Evolutionary conservation across 2,888 invertebrate species (phyloP).

Genomic region (Tortrix viridana): DNA sequence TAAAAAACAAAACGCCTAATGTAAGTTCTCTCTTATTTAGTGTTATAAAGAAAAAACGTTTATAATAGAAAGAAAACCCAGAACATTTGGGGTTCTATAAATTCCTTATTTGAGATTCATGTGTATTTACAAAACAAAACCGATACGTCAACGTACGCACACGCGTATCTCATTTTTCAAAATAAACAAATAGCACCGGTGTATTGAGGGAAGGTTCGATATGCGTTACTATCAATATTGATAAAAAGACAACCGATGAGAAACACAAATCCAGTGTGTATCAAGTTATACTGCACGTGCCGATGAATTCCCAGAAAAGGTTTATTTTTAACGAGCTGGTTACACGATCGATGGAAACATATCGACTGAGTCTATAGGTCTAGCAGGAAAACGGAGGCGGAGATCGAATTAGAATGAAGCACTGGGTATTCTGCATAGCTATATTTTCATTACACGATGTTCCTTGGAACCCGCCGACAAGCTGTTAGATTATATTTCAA

Average conservation of each 20-base stretch:
- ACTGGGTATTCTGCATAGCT: background rate
- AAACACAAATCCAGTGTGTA: constrained; percentile 1
- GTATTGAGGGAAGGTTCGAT: constrained; percentile 12
- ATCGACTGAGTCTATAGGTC: constrained; percentile 11
- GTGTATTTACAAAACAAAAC: background rate
- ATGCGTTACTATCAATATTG: constrained; percentile 27
- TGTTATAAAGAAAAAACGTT: too few species aligned
- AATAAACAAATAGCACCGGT: constrained; percentile 21
- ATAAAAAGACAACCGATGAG: constrained; percentile 23
- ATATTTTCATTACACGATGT: background rate
- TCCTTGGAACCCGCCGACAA: too few species aligned
- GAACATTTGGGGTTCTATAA: too few species aligned
- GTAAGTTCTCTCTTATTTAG: too few species aligned
- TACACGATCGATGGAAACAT: constrained; percentile 19
- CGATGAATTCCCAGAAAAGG: constrained; percentile 22
- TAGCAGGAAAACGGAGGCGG: background rate
- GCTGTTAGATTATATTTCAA: too few species aligned
- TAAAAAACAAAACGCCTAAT: too few species aligned
- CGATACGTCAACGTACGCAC: background rate
- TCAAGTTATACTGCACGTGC: constrained; percentile 21
- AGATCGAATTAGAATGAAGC: background rate
- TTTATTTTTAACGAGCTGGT: constrained; percentile 33
- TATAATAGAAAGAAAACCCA: too few species aligned
- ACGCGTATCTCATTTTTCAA: constrained; percentile 22
- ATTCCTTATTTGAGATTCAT: too few species aligned